These are phyloP conservation scores for Lepidothrix coronata DNA, from an alignment of 2,113 vertebrate species.

Conservation along the genomic window DNA sequence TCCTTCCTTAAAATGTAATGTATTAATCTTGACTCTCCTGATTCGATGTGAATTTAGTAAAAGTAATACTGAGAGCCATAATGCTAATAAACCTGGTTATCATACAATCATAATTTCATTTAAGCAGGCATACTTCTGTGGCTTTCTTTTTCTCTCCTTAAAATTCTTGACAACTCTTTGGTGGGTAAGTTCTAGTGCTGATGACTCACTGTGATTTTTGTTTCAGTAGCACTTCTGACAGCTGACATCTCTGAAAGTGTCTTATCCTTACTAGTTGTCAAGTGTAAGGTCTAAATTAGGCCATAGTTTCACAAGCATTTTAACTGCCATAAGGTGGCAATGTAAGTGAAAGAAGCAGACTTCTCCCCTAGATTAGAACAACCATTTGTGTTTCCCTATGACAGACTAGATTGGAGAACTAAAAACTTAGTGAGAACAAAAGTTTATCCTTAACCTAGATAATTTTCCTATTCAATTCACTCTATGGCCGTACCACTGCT, in stretches of 20 bases:
- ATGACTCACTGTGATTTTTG: conserved; percentile 21
- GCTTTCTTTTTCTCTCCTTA: background rate
- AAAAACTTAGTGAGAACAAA: background rate
- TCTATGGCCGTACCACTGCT: background rate
- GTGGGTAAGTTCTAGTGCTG: background rate
- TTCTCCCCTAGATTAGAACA: background rate
- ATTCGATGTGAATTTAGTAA: background rate
- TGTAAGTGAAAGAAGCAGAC: background rate
- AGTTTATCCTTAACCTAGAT: background rate
- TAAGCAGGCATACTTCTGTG: background rate
- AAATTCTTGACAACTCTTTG: background rate
- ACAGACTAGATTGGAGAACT: background rate
- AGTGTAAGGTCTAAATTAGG: conserved; percentile 15
- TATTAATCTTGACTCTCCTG: background rate
- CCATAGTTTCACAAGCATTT: background rate
- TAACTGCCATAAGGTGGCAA: background rate
- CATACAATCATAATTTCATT: background rate
- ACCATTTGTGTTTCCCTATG: background rate
- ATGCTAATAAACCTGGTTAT: background rate
- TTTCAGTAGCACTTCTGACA: conserved; percentile 37
- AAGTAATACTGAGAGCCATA: background rate
- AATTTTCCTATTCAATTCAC: background rate
- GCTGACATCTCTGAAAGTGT: background rate
- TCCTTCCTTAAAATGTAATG: background rate
- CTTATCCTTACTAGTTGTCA: conserved; percentile 1